Evolutionary conservation across 1,140 invertebrate species (phyloP).

Genomic region (Oryctes rhinoceros): DNA sequence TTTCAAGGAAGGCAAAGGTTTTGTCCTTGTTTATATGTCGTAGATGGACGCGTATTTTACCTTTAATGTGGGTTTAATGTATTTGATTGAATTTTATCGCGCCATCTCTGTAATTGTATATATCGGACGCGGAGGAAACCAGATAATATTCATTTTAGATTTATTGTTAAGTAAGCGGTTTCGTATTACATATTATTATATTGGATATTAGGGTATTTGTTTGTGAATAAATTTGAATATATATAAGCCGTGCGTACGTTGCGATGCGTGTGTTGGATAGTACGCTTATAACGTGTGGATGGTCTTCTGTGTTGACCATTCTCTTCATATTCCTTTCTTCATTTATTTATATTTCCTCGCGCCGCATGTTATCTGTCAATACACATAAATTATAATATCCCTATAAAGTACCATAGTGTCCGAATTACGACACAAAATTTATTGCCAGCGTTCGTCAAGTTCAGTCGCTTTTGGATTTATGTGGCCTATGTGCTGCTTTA

Average conservation of each 20-base stretch:
- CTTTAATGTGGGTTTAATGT: slow-evolving; percentile 38
- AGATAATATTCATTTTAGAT: slow-evolving; percentile 35
- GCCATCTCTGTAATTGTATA: slow-evolving; percentile 19
- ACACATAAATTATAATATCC: slow-evolving; percentile 37
- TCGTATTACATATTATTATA: slow-evolving; percentile 37
- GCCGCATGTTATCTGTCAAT: slow-evolving; percentile 32
- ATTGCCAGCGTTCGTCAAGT: slow-evolving; percentile 31
- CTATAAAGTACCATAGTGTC: slow-evolving; percentile 32
- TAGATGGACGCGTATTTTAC: not conserved
- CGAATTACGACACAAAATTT: slow-evolving; percentile 37
- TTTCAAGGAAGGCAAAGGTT: not conserved
- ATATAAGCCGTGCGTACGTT: not conserved
- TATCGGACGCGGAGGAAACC: slow-evolving; percentile 27
- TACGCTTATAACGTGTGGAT: not conserved
- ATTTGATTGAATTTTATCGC: slow-evolving; percentile 34
- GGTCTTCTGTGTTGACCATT: slow-evolving; percentile 29
- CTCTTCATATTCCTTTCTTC: slow-evolving; percentile 27
- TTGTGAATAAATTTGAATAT: slow-evolving; percentile 39
- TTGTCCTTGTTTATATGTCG: not conserved
- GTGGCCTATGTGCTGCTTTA: not conserved
- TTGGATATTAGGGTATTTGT: slow-evolving; percentile 31
- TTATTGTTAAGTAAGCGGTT: slow-evolving; percentile 38
- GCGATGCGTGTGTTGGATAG: slow-evolving; percentile 14
- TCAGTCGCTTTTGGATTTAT: slow-evolving; percentile 30
- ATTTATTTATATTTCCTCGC: slow-evolving; percentile 37